These are phyloP conservation scores for Origma solitaria DNA, from an alignment of 2,113 vertebrate species.

Conservation along the genomic window DNA sequence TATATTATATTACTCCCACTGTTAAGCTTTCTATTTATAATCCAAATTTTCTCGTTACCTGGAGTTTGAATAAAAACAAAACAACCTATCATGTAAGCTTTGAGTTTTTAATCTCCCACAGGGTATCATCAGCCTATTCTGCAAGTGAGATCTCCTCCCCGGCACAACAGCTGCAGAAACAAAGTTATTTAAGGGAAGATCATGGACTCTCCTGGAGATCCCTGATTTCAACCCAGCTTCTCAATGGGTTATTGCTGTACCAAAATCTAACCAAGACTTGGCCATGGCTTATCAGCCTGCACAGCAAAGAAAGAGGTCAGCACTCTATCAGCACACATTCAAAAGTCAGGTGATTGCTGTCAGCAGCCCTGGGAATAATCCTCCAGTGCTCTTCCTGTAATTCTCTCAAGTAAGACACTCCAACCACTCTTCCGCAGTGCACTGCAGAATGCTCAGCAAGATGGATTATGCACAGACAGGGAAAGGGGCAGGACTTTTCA, in stretches of 20 bases:
- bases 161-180: not conserved
- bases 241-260: not conserved
- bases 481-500: not conserved
- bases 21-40: conserved; percentile 62
- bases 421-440: accelerated
- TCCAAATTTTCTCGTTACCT: conserved; percentile 54
- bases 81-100: not conserved
- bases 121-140: not conserved
- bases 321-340: not conserved
- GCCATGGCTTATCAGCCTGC: not conserved
- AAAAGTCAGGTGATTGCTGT: not conserved
- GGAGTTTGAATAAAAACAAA: conserved; percentile 49
- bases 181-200: not conserved
- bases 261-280: not conserved
- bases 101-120: not conserved
- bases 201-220: not conserved
- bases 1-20: conserved; percentile 58
- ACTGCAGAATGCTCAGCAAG: not conserved
- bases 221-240: not conserved
- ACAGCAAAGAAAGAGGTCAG: not conserved
- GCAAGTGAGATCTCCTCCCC: not conserved
- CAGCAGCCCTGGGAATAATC: not conserved
- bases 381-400: not conserved
- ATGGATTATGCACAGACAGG: not conserved
- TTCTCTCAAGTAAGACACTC: not conserved